Evolutionary conservation across 92 coral and sea anemone species (phyloP), one percentile per base, ranked within the genome.

Genomic region (Muricea muricata): DNA sequence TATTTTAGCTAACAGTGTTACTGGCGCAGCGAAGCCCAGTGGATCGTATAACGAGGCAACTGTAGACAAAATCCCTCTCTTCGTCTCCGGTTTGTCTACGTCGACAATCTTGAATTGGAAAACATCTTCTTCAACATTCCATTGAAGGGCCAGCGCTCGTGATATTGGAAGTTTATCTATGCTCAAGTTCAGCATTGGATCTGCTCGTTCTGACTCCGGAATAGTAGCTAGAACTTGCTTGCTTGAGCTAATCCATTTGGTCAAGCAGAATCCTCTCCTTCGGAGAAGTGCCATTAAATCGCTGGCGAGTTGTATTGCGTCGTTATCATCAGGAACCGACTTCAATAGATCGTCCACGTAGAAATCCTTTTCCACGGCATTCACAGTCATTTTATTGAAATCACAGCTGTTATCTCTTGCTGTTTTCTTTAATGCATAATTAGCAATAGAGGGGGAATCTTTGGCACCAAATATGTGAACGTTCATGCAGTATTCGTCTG

Each of bases 131-230:
- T 63, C 20, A 11, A 63, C 35, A 7, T 63, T 26, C 70, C 70
- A 63, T 5, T 63, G 70, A 0, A 63, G 20, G 1, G 67, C 81
- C 0, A 76, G 47, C 9, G 81, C 81, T 76, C 67, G 48, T 29
- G 4, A n/a, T 9, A 76, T 39, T 0, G 81, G 81, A 0, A 76
- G 17, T 0, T 28, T 1, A 29, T 76, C 81, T 12, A 48, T n/a
- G 33, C 55, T 68, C 1, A 76, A 37, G n/a, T 76, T 13, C 0
- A 42, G 2, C 4, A 11, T 10, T 13, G 76, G 35, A 17, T 32
- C 56, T 48, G 89, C 89, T 29, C 85, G 78, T 66, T 86, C 85
- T 48, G 30, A 47, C 28, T 88, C 80, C 30, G 89, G 89, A 25
- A 89, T 63, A 25, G 79, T 26, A 13, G 89, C 85, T 40, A 65